phyloP scores from a whole-genome alignment of 37 sponge, comb jelly and placozoan genomes.

The Diacarnus erythraeanus region DNA sequence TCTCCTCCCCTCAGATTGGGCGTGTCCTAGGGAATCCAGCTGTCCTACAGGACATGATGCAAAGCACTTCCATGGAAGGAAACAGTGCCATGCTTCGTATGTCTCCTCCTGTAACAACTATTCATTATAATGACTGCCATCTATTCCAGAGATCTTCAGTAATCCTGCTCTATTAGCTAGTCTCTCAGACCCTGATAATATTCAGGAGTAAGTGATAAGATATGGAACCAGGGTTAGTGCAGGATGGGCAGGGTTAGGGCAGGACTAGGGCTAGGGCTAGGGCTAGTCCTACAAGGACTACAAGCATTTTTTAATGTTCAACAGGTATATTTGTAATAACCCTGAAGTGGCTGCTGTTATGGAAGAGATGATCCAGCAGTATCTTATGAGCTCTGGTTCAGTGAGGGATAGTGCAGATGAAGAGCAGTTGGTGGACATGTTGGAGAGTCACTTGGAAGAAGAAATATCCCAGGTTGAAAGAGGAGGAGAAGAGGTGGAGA shows the following conservation, averaged over 20 bases:
- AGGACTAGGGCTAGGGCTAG: too few species aligned
- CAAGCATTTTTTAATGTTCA: too few species aligned
- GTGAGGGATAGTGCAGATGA: constrained; percentile 4
- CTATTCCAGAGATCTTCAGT: constrained; percentile 7
- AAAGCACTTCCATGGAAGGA: neutral
- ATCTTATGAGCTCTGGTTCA: neutral
- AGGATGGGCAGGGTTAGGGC: too few species aligned
- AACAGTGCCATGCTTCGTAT: constrained; percentile 5
- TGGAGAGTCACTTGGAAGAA: constrained; percentile 22
- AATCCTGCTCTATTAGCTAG: constrained; percentile 7
- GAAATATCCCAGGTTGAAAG: constrained; percentile 5
- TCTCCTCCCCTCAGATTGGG: constrained; percentile 30
- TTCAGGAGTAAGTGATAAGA: constrained; percentile 16
- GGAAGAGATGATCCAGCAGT: constrained; percentile 12
- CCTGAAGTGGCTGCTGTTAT: constrained; percentile 23
- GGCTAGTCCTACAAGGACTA: too few species aligned
- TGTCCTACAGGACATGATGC: neutral
- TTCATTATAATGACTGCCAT: neutral
- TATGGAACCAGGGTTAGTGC: neutral
- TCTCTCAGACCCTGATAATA: constrained; percentile 31
- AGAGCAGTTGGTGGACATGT: constrained; percentile 7
- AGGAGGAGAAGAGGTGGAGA: neutral
- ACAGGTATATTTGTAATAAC: constrained; percentile 9
- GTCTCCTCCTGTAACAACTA: neutral
- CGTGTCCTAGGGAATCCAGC: constrained; percentile 23